Conservation (phyloP, 2,888 invertebrate genomes). For the Gari tellinella region DNA sequence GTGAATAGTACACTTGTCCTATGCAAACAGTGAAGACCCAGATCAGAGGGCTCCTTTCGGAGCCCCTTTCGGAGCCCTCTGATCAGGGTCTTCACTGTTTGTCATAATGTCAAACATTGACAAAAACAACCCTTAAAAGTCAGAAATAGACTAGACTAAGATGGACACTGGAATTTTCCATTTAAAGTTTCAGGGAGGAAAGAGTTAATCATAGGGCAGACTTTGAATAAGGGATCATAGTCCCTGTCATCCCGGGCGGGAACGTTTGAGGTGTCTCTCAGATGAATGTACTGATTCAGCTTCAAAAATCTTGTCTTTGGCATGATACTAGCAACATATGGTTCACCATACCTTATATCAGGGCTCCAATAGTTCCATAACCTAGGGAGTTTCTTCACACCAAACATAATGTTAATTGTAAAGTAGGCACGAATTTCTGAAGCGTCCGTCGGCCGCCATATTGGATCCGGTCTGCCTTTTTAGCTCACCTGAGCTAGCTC, state of each 20-base stretch:
- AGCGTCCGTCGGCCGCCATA: conserved; percentile 17
- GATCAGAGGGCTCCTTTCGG: too few species aligned
- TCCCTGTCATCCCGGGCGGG: conserved; percentile 14
- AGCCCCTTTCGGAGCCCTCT: too few species aligned
- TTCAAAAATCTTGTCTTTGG: conserved; percentile 14
- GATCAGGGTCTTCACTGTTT: too few species aligned
- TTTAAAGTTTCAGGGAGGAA: too few species aligned
- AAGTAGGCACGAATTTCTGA: conserved; percentile 35
- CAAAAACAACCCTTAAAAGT: too few species aligned
- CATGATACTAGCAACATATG: conserved; percentile 13
- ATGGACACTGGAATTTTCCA: too few species aligned
- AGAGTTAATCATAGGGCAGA: too few species aligned
- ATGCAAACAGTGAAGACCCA: too few species aligned
- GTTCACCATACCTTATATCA: conserved; percentile 13
- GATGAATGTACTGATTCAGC: conserved; percentile 19
- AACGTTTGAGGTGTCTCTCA: conserved; percentile 1
- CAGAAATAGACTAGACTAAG: too few species aligned
- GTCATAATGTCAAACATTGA: too few species aligned
- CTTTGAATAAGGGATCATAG: conserved; percentile 32
- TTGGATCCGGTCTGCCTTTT: not conserved
- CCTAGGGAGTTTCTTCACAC: conserved; percentile 15
- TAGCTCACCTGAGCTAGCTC: too few species aligned
- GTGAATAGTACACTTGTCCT: too few species aligned
- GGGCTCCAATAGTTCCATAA: conserved; percentile 21
- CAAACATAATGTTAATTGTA: conserved; percentile 25